Base-by-base conservation (phyloP, 2,888 invertebrate species). In the Micoletzkya japonica region DNA sequence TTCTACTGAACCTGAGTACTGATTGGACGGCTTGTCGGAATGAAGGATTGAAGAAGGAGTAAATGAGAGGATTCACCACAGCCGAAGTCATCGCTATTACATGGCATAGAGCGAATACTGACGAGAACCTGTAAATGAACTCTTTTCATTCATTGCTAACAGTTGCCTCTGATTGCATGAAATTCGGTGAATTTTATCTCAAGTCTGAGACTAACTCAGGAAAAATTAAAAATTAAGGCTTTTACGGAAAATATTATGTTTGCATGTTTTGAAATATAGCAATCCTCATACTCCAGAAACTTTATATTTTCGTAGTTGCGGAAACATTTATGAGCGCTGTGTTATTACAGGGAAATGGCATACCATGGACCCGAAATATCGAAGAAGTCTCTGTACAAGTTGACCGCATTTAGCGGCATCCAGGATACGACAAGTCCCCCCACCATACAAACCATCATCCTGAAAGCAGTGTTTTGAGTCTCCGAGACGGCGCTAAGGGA, bases 381-480 rank as follows among this genome's bases (percentile, higher is more conserved):
- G 70, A 76, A 76, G 26, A 84, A 77, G 67, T 84, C 84, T 26
- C 84, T 73, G 72, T 78, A 81, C 26, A 84, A 69, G 66, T 84
- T 84, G 69, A 83, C 76, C 1, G 77, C 72, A 71, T 84, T 84
- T 73, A 84, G 73, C 17, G 84, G 84, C 73, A 84, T 79, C 84
- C 84, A 84, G n/a, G 82, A 77, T 32, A 83, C 64, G 2, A 84
- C 78, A 50, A 83, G 77, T 14, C 82, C 82, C 10, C 76, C 73
- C 2, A 84, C 84, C 84, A 84, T 84, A 24, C 77, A 74, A 0
- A 81, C 74, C 83, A 84, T 84, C 83, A 84, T 83, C 67, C 82
- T 82, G 71, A 49, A 80, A 72, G 2, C 7, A 24, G 6, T 26
- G 24, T 28, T 7, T 59, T 6, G 7, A 59, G 36, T 6, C 14